Evolutionary conservation across 2,888 invertebrate species (phyloP).

Genomic region (Agriopis leucophaearia): DNA sequence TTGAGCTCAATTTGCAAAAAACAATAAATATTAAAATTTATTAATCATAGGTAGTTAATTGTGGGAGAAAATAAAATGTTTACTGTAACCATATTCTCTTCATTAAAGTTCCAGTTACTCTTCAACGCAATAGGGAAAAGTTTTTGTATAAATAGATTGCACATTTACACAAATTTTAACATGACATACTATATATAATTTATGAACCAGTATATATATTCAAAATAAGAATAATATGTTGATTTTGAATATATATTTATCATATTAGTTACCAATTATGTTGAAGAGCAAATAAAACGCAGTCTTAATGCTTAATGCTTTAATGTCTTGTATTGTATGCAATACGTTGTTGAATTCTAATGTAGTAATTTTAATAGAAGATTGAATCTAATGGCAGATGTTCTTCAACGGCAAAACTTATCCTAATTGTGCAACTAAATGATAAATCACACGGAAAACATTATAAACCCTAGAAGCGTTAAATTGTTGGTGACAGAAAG

Average conservation of each 20-base stretch:
- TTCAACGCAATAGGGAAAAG: slow-evolving; percentile 20
- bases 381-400: slow-evolving; percentile 21
- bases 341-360: slow-evolving; percentile 43
- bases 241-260: not conserved
- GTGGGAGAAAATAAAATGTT: slow-evolving; percentile 44
- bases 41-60: too few relatives aligned
- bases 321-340: slow-evolving; percentile 40
- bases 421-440: slow-evolving; percentile 59
- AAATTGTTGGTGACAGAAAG: slow-evolving; percentile 77
- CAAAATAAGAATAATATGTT: not conserved
- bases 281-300: slow-evolving; percentile 50
- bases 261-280: not conserved
- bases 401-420: slow-evolving; percentile 30
- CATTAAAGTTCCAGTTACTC: slow-evolving; percentile 22
- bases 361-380: slow-evolving; percentile 20
- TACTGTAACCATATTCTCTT: slow-evolving; percentile 68
- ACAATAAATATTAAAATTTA: too few relatives aligned
- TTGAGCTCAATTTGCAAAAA: too few relatives aligned
- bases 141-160: not conserved
- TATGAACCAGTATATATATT: not conserved
- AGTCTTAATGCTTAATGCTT: slow-evolving; percentile 40
- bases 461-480: slow-evolving; percentile 60
- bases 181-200: not conserved
- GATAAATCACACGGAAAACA: slow-evolving; percentile 54
- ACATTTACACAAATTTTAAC: not conserved